Evolutionary conservation across 2,888 invertebrate species (phyloP), one percentile per base, ranked within the genome.

Genomic region (Hydroisotoma schaefferi): DNA sequence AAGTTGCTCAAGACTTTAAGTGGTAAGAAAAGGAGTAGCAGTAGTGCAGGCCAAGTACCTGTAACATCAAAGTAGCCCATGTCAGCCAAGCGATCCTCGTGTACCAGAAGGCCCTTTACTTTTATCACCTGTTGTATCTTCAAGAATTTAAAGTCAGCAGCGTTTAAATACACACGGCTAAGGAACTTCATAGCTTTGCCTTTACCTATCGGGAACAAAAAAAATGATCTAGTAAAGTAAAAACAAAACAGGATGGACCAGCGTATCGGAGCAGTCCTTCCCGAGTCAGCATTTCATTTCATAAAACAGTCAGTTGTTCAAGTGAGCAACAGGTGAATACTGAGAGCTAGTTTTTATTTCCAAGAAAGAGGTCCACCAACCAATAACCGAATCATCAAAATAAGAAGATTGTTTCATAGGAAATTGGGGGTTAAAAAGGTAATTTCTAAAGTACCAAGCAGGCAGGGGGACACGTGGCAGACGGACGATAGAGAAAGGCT

Each of bases 61-160:
- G 40, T 40, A 15, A 10, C n/a, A n/a, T n/a, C 40, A 40, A 15
- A 20, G 40, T 40, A 40, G n/a, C 40, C 40, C 5, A 40, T 40
- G 40, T 15, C 40, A n/a, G n/a, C n/a, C n/a, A n/a, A n/a, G n/a
- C n/a, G n/a, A n/a, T n/a, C n/a, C n/a, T n/a, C n/a, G n/a, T n/a
- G n/a, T n/a, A n/a, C n/a, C n/a, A 5, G n/a, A 15, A 40, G 40
- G 5, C 5, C 40, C 40, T 10, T 10, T 33, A 33, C 33, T 33
- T 33, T 33, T 33, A 49, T 49, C 49, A 49, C 49, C 49, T 49
- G 49, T 49, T 49, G 49, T 49, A 40, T 40, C 49, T n/a, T 26
- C 28, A 27, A 28, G 20, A 49, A 26, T 49, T 49, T 26, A 49
- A 49, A 49, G 49, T 49, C 49, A 49, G 40, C 49, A 49, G 40